Conservation (phyloP, 2,888 invertebrate species). For the Fragum fragum region DNA sequence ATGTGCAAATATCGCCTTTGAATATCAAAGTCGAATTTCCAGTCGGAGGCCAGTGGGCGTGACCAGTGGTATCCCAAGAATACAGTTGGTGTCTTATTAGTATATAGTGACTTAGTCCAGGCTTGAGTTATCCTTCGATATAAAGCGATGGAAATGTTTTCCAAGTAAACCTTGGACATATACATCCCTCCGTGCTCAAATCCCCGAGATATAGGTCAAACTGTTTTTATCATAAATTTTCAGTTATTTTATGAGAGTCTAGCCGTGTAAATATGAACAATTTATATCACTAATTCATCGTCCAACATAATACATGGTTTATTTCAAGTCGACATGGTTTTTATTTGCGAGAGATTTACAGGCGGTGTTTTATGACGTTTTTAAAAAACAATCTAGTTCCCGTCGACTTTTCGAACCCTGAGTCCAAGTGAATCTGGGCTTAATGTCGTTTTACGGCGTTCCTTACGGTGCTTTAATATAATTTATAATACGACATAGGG, state of each 20-base stretch:
- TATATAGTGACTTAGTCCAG: no score
- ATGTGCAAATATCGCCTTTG: no score
- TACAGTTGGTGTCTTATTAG: no score
- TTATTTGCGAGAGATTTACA: conserved; percentile 6
- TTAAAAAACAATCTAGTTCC: conserved; percentile 5
- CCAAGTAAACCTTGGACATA: no score
- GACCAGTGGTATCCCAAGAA: no score
- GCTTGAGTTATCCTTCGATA: no score
- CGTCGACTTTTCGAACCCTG: conserved; percentile 17
- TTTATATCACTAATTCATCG: conserved; percentile 14
- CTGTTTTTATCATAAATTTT: conserved; percentile 3
- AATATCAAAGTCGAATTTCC: no score
- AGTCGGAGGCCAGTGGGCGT: no score
- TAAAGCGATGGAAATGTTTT: no score
- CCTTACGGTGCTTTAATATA: not conserved
- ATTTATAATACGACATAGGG: no score
- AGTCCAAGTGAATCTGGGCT: conserved; percentile 7
- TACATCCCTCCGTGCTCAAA: not conserved
- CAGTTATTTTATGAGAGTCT: not conserved
- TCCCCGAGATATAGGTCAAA: not conserved
- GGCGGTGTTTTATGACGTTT: conserved; percentile 4
- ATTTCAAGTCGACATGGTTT: conserved; percentile 23
- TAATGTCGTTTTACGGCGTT: conserved; percentile 42
- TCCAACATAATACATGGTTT: conserved; percentile 19
- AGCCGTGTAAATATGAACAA: conserved; percentile 27